Conservation (phyloP, 2,797 vertebrate genomes). For the Chelidonichthys spinosus region DNA sequence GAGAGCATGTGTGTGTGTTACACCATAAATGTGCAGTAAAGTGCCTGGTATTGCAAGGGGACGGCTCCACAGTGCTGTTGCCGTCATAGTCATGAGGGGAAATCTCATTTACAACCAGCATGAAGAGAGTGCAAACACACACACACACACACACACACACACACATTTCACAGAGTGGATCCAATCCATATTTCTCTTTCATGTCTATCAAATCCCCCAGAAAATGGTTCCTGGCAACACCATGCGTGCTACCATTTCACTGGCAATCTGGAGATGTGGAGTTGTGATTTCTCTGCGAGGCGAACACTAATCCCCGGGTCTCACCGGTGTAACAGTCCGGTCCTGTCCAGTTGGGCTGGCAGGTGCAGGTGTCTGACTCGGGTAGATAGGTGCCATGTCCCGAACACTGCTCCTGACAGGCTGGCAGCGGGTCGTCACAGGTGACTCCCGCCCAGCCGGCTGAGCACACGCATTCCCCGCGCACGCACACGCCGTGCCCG, state of each 20-base stretch:
- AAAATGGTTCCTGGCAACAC: conserved; percentile 66
- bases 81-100: conserved; percentile 64
- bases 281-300: conserved; percentile 11
- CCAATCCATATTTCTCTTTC: conserved; percentile 54
- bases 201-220: conserved; percentile 64
- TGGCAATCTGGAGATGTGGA: conserved; percentile 44
- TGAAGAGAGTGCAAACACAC: conserved; percentile 51
- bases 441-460: conserved; percentile 92
- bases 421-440: conserved; percentile 90
- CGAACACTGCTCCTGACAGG: conserved; percentile 95
- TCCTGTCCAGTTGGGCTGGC: conserved; percentile 94
- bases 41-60: conserved; percentile 20
- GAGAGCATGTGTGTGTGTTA: conserved; percentile 1
- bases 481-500: conserved; percentile 92
- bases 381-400: conserved; percentile 92
- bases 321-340: conserved; percentile 94
- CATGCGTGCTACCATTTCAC: conserved; percentile 52
- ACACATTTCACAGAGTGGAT: conserved; percentile 50
- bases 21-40: conserved; percentile 29
- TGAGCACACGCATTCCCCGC: conserved; percentile 93
- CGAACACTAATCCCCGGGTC: conserved; percentile 55
- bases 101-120: conserved; percentile 77
- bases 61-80: conserved; percentile 21
- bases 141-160: conserved; percentile 13
- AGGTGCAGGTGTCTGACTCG: conserved; percentile 91